Evolutionary conservation across 2,888 invertebrate genomes (phyloP).

Genomic region (Allolobophora icterica): DNA sequence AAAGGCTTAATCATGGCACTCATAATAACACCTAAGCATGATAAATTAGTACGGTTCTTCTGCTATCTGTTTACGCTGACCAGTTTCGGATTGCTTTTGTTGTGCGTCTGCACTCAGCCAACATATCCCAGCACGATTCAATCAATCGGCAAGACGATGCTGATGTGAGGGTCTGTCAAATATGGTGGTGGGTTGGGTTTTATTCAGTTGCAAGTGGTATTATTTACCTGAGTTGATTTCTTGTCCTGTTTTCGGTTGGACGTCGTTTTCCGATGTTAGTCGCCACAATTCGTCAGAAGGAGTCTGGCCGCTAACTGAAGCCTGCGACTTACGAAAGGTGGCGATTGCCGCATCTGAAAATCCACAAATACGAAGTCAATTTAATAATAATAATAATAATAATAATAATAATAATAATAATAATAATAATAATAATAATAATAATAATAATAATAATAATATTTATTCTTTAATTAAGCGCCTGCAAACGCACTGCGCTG

Average conservation of each 20-base stretch:
- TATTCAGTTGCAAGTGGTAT: too few species aligned
- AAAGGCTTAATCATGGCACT: neutral
- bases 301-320: neutral
- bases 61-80: neutral
- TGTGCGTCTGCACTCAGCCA: neutral
- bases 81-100: neutral
- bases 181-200: neutral
- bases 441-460: too few species aligned
- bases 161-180: neutral
- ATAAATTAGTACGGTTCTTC: neutral
- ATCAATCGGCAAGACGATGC: neutral
- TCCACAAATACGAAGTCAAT: neutral
- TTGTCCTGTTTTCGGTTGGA: neutral
- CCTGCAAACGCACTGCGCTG: too few species aligned
- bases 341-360: neutral
- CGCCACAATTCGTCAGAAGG: neutral
- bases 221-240: conserved; percentile 17
- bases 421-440: too few species aligned
- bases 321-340: neutral
- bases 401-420: too few species aligned
- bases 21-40: neutral
- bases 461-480: too few species aligned
- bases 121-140: neutral
- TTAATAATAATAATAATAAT: too few species aligned
- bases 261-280: neutral